Evolutionary conservation across 2,888 invertebrate genomes (phyloP), one percentile per base, ranked within the genome.

Genomic region (Drosophila neonasuta): DNA sequence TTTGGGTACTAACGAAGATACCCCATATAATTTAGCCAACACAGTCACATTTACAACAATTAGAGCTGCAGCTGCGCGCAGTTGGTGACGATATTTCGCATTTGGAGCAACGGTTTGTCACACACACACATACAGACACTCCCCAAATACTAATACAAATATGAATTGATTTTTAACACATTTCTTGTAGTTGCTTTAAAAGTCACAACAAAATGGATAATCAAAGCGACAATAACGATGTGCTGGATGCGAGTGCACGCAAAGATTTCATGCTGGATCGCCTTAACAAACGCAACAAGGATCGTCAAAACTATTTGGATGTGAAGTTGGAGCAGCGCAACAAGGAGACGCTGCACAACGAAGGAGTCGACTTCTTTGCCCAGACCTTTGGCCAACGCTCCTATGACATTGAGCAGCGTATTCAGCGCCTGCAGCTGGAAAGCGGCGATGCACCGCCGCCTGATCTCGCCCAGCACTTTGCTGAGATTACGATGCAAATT

Each of bases 401-500:
- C 15, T 92, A 92, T 73, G 93, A 93, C 62, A 93, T 96, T 63
- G 94, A 94, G 89, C 92, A 93, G 50, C 90, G 93, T 66, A 89
- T 96, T 10, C 91, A 92, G 58, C 91, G 92, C 1, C 7, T 80
- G 39, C 75, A 70, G 20, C 29, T 73, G 51, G 54, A 65, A 10
- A 79, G 69, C 11, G 80, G 75, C 0, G 80, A 80, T 49, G 80
- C 69, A 0, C 74, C 74, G 13, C 29, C 64, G 1, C 72, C 74
- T 3, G 94, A 82, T 89, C 90, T 60, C 89, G 92, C 59, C 86
- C 76, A 93, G 44, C 93, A 94, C 78, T 95, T 96, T 82, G 94
- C 94, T 68, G 92, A 92, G 50, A 93, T 95, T n/a, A 94, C 94
- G 61, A 92, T 94, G 78, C 94, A 96, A 86, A 93, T 96, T 24